phyloP scores from a whole-genome alignment of 2,888 invertebrate genomes.

The Lydus trimaculatus region DNA sequence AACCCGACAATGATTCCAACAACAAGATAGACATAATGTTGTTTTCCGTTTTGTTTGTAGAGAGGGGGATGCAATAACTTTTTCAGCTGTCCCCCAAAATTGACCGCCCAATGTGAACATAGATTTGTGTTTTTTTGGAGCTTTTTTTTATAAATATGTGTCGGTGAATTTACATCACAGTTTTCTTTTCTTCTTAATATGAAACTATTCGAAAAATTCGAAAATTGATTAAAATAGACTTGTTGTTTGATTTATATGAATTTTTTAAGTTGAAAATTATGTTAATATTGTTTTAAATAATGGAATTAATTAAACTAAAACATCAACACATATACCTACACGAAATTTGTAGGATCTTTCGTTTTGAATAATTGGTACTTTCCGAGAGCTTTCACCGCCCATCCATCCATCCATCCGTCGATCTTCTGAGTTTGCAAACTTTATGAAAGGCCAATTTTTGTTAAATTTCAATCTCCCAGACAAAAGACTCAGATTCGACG shows the following conservation, averaged over 20 bases:
- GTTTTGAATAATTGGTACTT: no score
- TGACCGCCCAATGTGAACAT: constrained; percentile 37
- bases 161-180: background rate
- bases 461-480: no score
- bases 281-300: background rate
- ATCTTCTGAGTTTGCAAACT: no score
- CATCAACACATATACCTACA: background rate
- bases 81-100: constrained; percentile 46
- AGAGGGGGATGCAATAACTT: constrained; percentile 48
- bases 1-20: background rate
- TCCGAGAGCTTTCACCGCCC: no score
- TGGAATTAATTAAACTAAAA: background rate
- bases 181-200: background rate
- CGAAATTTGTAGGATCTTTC: background rate
- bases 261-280: background rate
- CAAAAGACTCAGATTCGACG: no score
- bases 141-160: background rate
- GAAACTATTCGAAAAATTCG: background rate
- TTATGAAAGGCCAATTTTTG: no score
- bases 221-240: background rate
- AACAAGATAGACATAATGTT: no score
- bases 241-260: background rate
- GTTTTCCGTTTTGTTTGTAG: no score
- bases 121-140: no score
- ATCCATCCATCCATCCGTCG: no score